Base-by-base conservation (phyloP, 2,797 vertebrate species). In the Coregonus sp. region DNA sequence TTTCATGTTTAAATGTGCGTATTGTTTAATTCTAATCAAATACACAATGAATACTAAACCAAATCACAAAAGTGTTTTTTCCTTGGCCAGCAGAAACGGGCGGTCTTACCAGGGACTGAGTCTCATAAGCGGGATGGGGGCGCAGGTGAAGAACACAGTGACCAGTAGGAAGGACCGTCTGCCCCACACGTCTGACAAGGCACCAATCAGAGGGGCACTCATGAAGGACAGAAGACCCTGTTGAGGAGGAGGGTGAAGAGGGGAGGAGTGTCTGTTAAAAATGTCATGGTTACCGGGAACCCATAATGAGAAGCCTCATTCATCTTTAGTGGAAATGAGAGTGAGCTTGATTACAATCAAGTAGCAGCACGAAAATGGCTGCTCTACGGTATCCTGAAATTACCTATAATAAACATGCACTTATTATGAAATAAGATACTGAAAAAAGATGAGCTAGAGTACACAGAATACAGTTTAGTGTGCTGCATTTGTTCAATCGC, bases 171-270 rank as follows among this genome's bases (percentile, higher is more conserved):
- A 96, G 51, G 90, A 95, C 29, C 94, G 95, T 81, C 96, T 94
- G 76, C 96, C 96, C 92, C 94, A 96, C 20, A 95, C 95, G 52
- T 96, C 96, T 65, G 96, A 96, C 4, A 96, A 89, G 74, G 95
- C 96, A 35, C 96, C 96, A 77, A 96, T 95, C 77, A 97, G 81
- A 0, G 95, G 96, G 76, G 96, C 96, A 80, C 96, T 96, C 91
- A 97, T 90, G 84, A 96, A 97, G 33, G 95, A 97, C 81, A 97
- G 92, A 86, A 96, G 91, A 31, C 96, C 95, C 96, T 96, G 86
- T 11, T 71, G 78, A 56, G 35, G 40, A 73, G 37, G 20, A 59
- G 63, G 6, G 1, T 29, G 59, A 72, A 35, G 54, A 18, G 3
- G 3, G 47, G 11, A 29, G 25, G 50, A 29, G 14, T 15, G 4